These are phyloP conservation scores for Addax nasomaculatus DNA, from an alignment of 2,113 vertebrate species.

Conservation along the genomic window DNA sequence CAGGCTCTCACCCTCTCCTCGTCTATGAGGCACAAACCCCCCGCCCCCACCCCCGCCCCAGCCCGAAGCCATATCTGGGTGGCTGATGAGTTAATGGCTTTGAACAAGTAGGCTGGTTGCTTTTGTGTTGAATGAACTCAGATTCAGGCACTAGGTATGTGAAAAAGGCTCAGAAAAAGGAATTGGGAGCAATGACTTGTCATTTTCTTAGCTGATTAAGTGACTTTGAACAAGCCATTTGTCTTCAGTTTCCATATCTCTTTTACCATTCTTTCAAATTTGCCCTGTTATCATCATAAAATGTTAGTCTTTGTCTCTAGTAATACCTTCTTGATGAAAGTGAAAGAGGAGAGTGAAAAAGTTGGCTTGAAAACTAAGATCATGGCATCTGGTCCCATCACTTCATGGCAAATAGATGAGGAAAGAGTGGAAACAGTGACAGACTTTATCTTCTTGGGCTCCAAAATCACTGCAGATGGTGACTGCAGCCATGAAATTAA, in stretches of 20 bases:
- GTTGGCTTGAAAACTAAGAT: not conserved
- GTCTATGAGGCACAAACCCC: not conserved
- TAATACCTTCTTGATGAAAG: not conserved
- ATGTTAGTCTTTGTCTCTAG: not conserved
- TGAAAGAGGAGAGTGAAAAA: not conserved
- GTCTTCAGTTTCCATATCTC: not conserved
- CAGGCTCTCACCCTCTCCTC: not conserved
- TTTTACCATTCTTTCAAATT: not conserved
- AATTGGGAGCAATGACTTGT: not conserved
- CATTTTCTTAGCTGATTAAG: not conserved
- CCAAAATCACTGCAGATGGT: not conserved
- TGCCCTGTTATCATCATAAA: not conserved
- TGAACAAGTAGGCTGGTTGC: not conserved
- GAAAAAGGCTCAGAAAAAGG: not conserved
- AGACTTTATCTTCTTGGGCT: not conserved
- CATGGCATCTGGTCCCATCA: not conserved
- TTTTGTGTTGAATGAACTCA: not conserved
- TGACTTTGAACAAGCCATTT: not conserved
- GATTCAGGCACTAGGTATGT: not conserved
- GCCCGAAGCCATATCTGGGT: not conserved
- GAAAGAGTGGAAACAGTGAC: not conserved
- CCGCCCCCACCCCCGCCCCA: fast-evolving
- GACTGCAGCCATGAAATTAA: not conserved
- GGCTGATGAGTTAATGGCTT: not conserved
- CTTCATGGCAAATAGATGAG: not conserved